These are phyloP conservation scores for Drosophila prostipennis DNA, from an alignment of 2,888 invertebrate species.

Conservation along the genomic window DNA sequence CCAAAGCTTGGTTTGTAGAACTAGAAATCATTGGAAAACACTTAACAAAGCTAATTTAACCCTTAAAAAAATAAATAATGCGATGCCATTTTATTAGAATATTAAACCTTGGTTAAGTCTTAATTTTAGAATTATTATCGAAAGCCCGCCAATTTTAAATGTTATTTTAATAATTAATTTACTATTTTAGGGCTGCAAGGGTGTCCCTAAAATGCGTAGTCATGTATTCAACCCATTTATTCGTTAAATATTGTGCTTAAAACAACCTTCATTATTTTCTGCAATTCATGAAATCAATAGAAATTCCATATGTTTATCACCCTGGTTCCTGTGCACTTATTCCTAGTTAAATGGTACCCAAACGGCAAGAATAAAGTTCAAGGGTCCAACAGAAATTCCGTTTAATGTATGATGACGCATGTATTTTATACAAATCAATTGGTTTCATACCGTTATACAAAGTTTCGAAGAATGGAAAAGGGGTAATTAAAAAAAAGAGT, in stretches of 20 bases:
- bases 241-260: neutral
- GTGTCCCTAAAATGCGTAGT: neutral
- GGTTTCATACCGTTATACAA: conserved; percentile 34
- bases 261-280: neutral
- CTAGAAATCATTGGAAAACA: no score
- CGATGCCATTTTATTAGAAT: no score
- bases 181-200: no score
- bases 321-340: no score
- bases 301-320: no score
- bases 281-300: neutral
- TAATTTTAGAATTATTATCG: neutral
- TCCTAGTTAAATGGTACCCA: neutral
- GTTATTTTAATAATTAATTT: neutral
- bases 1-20: no score
- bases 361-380: neutral
- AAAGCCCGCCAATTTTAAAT: neutral
- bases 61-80: no score
- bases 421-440: conserved; percentile 66
- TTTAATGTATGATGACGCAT: conserved; percentile 34
- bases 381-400: neutral
- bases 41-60: no score
- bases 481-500: conserved; percentile 36
- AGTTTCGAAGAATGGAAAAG: conserved; percentile 47
- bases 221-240: neutral
- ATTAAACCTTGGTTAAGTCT: no score